phyloP scores from a whole-genome alignment of 2,797 vertebrate species.

The Anisognathus igniventris region DNA sequence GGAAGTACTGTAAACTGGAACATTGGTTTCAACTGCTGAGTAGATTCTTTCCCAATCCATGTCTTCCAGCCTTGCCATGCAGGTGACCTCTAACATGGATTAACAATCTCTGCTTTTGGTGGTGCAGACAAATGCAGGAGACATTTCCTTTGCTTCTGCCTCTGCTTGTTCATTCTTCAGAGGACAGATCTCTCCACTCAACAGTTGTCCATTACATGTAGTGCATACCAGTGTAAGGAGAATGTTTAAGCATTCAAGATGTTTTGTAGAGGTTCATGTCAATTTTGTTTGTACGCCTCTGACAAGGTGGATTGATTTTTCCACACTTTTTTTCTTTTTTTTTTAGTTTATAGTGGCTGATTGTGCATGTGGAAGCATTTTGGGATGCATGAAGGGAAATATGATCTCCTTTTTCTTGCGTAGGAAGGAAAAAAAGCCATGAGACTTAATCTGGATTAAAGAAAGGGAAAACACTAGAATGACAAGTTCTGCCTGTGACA shows the following conservation, averaged over 20 bases:
- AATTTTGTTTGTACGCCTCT: not conserved
- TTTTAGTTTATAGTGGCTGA: not conserved
- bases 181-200: constrained; percentile 7
- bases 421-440: not conserved
- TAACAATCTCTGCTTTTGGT: not conserved
- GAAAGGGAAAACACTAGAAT: not conserved
- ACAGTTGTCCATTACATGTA: not conserved
- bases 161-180: not conserved
- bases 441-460: not conserved
- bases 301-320: not conserved
- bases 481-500: not conserved
- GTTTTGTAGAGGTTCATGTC: not conserved
- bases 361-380: not conserved
- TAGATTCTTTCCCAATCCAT: not conserved
- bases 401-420: not conserved
- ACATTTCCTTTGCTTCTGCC: constrained; percentile 25
- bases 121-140: constrained; percentile 8
- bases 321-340: not conserved
- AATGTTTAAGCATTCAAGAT: not conserved
- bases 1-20: not conserved
- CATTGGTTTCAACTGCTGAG: constrained; percentile 28
- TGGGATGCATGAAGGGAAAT: not conserved
- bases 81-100: not conserved
- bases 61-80: not conserved
- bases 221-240: not conserved